A percentile compares a stretch with the other conserved stretches of the same genome.
Conservation (phyloP, 2,797 vertebrate genomes). For the Sebastes aleutianus region DNA sequence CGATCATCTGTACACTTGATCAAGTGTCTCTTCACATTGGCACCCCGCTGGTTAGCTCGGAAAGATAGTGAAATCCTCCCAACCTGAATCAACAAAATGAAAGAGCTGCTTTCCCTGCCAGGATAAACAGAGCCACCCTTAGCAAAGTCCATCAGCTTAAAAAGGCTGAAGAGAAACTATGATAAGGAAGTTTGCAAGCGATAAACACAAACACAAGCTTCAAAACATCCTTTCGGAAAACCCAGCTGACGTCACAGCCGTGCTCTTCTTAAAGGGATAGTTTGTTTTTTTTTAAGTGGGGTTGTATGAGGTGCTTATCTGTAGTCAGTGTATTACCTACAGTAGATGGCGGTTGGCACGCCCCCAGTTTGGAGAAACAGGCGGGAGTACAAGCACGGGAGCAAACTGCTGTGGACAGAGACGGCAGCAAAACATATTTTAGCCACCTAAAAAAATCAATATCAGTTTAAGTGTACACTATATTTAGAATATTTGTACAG, state of each 20-base stretch:
- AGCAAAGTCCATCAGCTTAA: neutral
- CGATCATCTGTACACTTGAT: neutral
- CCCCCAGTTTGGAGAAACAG: too few species aligned
- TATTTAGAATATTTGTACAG: neutral
- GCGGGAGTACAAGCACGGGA: neutral
- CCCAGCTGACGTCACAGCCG: neutral
- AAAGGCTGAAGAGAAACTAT: neutral
- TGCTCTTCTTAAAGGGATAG: neutral
- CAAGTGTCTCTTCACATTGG: neutral
- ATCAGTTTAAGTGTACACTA: neutral
- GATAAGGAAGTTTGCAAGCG: neutral
- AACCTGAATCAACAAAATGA: neutral
- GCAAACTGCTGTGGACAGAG: neutral
- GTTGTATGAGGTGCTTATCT: neutral
- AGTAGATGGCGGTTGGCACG: accelerated
- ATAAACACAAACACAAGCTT: neutral
- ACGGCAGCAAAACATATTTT: too few species aligned
- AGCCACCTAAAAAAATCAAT: too few species aligned
- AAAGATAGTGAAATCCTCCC: neutral
- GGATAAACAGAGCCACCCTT: neutral
- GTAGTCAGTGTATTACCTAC: neutral
- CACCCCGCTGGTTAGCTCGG: neutral
- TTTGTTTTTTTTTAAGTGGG: neutral
- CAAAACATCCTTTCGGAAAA: neutral
- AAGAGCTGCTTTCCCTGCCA: neutral